These are phyloP conservation scores for Ferrisia virgata DNA, from an alignment of 2,888 invertebrate species.

Conservation along the genomic window DNA sequence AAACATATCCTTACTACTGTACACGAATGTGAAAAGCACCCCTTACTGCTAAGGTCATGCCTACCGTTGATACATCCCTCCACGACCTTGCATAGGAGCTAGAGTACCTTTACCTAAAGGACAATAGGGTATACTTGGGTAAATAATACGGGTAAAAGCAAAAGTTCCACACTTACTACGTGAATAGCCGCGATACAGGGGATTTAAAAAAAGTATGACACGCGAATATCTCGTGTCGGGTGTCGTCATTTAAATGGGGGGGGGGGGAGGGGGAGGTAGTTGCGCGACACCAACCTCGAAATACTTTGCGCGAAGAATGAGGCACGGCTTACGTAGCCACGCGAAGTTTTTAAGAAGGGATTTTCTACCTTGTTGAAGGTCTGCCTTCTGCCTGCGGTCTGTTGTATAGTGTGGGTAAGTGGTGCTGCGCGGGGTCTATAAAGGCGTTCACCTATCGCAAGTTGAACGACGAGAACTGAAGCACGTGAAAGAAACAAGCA, in stretches of 20 bases:
- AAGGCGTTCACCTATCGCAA: conserved; percentile 27
- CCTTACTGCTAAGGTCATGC: too few species aligned
- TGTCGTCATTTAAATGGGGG: background rate
- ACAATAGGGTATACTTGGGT: too few species aligned
- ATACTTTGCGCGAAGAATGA: background rate
- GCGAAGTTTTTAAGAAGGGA: conserved; percentile 34
- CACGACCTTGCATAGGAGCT: too few species aligned
- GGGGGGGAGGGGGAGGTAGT: background rate
- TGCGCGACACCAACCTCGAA: background rate
- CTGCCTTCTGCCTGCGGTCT: background rate
- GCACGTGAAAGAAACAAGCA: too few species aligned
- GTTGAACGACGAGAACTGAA: too few species aligned
- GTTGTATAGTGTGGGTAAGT: background rate
- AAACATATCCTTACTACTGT: too few species aligned
- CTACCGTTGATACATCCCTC: too few species aligned
- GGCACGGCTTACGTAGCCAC: conserved; percentile 35
- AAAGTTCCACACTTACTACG: too few species aligned
- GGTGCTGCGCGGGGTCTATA: background rate
- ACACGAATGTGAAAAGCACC: too few species aligned
- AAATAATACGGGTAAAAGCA: too few species aligned
- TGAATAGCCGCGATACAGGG: background rate
- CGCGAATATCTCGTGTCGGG: conserved; percentile 44
- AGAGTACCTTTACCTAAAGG: too few species aligned
- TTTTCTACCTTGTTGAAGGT: background rate
- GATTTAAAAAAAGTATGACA: background rate